phyloP scores from a whole-genome alignment of 2,113 vertebrate species.

The Chauna torquata region DNA sequence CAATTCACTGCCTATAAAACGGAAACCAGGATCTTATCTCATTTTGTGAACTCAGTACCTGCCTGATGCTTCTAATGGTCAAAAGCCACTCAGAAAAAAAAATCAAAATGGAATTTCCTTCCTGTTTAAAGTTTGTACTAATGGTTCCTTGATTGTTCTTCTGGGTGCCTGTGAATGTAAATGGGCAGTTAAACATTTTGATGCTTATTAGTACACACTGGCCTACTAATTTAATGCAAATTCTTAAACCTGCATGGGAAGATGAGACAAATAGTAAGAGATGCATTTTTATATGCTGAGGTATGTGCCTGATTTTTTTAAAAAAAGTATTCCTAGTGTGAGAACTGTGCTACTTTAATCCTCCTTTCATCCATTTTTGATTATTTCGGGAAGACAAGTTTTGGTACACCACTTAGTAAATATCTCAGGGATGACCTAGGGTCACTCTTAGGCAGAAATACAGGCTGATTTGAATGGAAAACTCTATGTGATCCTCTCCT shows the following conservation, averaged over 20 bases:
- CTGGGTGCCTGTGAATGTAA: neutral
- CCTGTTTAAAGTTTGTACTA: neutral
- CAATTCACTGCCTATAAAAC: neutral
- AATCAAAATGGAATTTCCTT: neutral
- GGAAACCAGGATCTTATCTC: neutral
- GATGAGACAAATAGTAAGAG: neutral
- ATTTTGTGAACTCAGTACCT: neutral
- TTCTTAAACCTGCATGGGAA: neutral
- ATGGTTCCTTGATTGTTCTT: neutral
- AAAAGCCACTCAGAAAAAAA: neutral
- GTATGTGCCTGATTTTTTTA: neutral
- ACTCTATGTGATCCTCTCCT: neutral
- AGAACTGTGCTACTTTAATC: neutral
- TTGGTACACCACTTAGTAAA: neutral
- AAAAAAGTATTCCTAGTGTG: neutral
- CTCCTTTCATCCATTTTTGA: neutral
- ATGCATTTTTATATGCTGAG: conserved; percentile 3
- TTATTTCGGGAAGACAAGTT: neutral
- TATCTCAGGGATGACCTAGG: neutral
- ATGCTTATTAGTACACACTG: neutral
- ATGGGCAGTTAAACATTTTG: neutral
- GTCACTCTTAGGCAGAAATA: neutral
- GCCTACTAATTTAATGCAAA: conserved; percentile 14
- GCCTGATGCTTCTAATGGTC: neutral
- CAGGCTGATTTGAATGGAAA: neutral